phyloP scores from a whole-genome alignment of 2,113 vertebrate species.

The Balaeniceps rex region DNA sequence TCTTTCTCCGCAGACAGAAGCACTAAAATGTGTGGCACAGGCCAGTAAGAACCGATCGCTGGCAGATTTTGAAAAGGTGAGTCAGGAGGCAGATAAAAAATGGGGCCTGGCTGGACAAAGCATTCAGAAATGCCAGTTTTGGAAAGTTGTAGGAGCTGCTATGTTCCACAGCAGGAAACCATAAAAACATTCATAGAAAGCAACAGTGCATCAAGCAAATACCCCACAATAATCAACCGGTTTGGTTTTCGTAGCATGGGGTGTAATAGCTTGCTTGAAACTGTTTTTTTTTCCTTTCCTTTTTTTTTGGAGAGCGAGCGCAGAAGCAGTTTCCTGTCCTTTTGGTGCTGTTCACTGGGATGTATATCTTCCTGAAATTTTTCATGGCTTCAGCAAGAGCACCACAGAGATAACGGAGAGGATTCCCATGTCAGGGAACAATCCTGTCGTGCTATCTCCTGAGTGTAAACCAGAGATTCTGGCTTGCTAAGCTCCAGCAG shows the following conservation, averaged over 20 bases:
- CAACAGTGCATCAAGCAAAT: neutral
- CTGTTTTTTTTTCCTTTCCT: neutral
- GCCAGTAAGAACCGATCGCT: constrained; percentile 98
- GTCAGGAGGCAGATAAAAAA: neutral
- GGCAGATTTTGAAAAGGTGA: constrained; percentile 98
- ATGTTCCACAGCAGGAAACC: neutral
- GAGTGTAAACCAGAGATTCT: neutral
- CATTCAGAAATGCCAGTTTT: neutral
- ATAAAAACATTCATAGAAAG: neutral
- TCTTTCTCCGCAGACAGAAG: constrained; percentile 86
- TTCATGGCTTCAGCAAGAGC: neutral
- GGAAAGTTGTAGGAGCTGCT: neutral
- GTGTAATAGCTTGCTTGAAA: neutral
- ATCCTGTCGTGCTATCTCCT: fast-evolving
- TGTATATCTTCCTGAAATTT: neutral
- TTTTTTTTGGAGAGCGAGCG: neutral
- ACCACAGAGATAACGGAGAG: neutral
- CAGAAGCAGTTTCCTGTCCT: neutral
- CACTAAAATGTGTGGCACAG: constrained; percentile 94
- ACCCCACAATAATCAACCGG: fast-evolving
- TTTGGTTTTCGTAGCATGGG: neutral
- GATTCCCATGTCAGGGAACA: neutral
- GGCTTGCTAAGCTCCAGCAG: neutral
- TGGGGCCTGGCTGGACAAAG: neutral
- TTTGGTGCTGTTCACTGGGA: neutral